Evolutionary conservation across 2,888 invertebrate genomes (phyloP), one percentile per base, ranked within the genome.

Genomic region (Drosophila nigricruria): DNA sequence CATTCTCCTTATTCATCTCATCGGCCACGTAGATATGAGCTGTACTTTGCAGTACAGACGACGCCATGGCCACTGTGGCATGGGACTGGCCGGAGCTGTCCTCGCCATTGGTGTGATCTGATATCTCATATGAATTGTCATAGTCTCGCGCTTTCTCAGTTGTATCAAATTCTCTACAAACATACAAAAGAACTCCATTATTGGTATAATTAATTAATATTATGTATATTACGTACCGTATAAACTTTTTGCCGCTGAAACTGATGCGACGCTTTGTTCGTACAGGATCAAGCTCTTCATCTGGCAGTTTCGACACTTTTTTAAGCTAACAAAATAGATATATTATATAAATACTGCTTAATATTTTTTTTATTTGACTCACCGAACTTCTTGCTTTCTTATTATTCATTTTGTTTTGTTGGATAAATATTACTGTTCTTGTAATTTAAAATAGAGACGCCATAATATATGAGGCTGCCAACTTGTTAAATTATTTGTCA

Each of bases 91-190:
- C 69, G 10, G 75, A 47, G 42, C 70, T 80, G 25, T 88, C 81
- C 20, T 81, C 79, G 6, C 69, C 86, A 53, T 57, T 73, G 16
- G 64, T 59, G 47, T 77, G 72, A 42, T 88, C 86, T 3, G 86
- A 89, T 27, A 89, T 64, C 40, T 87, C 86, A 49, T 76, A 89
- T 9, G 87, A 88, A 49, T 84, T 63, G 47, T 84, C 81, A 52
- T 77, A 87, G 18, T 72, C 54, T 18, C 66, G 57, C 3, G 81
- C 45, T n/a, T 76, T 71, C 27, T 87, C 87, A n/a, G 77, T 75
- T 18, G 69, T 64, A 6, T 74, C 58, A 8, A 88, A 86, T 40
- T 76, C 87, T n/a, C 87, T 83, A 34, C 0, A 57, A n/a, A n/a
- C 30, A 14, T 16, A 42, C 8, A 49, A 18, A 27, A 9, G 0